These are phyloP conservation scores for Lampris megalopsis DNA, from an alignment of 2,113 vertebrate genomes.

Conservation along the genomic window DNA sequence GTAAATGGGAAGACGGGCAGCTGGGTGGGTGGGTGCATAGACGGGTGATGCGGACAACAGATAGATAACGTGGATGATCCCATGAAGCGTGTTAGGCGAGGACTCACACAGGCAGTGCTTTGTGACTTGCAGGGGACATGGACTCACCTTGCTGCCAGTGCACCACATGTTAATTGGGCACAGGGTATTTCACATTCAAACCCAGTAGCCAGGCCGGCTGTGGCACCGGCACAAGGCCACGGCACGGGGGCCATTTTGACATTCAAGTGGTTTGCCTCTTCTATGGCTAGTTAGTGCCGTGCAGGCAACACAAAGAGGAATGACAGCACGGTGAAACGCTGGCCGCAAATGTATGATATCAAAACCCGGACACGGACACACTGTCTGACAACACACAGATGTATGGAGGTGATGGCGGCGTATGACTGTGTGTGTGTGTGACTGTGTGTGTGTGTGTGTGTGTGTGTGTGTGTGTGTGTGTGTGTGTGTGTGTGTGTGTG, in stretches of 20 bases:
- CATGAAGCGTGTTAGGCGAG: background rate
- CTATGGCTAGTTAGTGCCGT: conserved; percentile 43
- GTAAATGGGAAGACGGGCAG: background rate
- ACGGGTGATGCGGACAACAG: background rate
- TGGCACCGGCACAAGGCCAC: conserved; percentile 29
- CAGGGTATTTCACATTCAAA: conserved; percentile 44
- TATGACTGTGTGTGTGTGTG: too few species aligned
- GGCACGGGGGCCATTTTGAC: conserved; percentile 47
- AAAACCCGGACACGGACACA: background rate
- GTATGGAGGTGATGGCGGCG: conserved; percentile 26
- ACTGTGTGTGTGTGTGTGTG: too few species aligned
- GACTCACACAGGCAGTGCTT: background rate
- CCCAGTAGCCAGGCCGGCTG: conserved; percentile 9
- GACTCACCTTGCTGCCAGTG: conserved; percentile 49
- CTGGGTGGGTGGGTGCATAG: background rate
- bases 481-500: too few species aligned
- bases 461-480: too few species aligned
- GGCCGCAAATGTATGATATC: background rate
- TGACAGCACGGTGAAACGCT: conserved; percentile 32
- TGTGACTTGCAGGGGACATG: conserved; percentile 18
- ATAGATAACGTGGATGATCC: background rate
- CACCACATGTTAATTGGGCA: conserved; percentile 33
- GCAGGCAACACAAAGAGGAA: conserved; percentile 34
- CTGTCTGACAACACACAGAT: conserved; percentile 20
- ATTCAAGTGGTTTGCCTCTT: conserved; percentile 39